phyloP scores from a whole-genome alignment of 2,113 vertebrate genomes.

The Boulengeromyrus knoepffleri region DNA sequence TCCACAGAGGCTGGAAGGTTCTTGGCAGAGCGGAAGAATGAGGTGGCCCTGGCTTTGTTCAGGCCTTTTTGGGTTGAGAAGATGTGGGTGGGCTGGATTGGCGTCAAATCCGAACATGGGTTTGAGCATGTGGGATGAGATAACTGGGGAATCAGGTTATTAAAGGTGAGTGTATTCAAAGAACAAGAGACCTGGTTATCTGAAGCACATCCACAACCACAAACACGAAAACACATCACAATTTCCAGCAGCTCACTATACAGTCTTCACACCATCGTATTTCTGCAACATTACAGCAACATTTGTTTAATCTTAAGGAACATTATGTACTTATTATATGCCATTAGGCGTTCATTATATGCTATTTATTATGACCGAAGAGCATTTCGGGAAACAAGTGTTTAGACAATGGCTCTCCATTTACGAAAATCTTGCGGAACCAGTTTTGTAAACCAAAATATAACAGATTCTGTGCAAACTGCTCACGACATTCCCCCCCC shows the following conservation, averaged over 20 bases:
- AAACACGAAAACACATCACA: neutral
- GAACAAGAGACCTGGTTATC: neutral
- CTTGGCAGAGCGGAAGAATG: neutral
- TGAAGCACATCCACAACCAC: neutral
- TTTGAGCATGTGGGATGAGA: neutral
- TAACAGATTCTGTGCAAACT: neutral
- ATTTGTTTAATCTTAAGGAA: neutral
- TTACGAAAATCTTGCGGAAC: neutral
- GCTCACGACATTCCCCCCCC: neutral
- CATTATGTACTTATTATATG: neutral
- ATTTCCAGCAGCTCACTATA: neutral
- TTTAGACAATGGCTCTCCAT: neutral
- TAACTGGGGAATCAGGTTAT: neutral
- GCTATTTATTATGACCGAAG: neutral
- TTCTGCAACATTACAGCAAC: neutral
- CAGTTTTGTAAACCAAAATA: neutral
- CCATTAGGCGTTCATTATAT: neutral
- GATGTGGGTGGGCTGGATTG: neutral
- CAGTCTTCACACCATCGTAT: neutral
- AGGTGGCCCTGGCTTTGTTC: neutral
- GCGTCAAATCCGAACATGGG: neutral
- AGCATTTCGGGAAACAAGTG: neutral
- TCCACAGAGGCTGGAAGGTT: slow-evolving; percentile 4
- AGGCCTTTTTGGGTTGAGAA: neutral
- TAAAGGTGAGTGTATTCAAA: neutral